Evolutionary conservation across 37 sponge, comb jelly and placozoan genomes (phyloP).

Genomic region (Ianthella basta): DNA sequence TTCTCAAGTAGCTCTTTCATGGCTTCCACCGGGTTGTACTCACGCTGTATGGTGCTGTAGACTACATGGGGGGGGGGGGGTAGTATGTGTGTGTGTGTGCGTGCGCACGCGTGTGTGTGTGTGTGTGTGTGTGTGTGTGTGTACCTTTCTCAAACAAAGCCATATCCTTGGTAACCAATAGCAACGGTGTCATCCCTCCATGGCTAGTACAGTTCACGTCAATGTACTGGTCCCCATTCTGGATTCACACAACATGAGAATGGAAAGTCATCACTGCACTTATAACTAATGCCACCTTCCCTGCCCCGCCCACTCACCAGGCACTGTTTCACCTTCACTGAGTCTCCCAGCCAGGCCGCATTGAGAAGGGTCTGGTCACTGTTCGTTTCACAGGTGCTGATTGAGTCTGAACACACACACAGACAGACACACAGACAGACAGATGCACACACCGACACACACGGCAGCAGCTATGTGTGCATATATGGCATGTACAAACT

Average conservation of each 20-base stretch:
- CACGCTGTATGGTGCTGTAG: conserved; percentile 64
- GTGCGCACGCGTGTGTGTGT: background rate
- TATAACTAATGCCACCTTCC: background rate
- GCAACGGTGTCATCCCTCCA: conserved; percentile 84
- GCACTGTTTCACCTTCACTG: conserved; percentile 59
- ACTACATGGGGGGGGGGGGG: conserved; percentile 50
- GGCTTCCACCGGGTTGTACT: conserved; percentile 84
- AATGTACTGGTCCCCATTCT: conserved; percentile 59
- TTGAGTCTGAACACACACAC: background rate
- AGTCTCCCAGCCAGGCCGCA: conserved; percentile 85
- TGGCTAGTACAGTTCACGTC: conserved; percentile 83
- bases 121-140: background rate
- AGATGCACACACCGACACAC: too few relatives aligned
- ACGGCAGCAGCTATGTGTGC: too few relatives aligned
- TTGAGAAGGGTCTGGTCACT: conserved; percentile 62
- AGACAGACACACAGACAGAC: background rate
- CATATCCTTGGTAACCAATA: conserved; percentile 87
- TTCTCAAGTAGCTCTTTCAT: conserved; percentile 69
- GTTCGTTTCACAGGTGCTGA: background rate
- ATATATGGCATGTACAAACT: too few relatives aligned
- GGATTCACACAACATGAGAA: conserved; percentile 30
- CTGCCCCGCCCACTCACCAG: conserved; percentile 42
- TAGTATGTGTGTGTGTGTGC: background rate
- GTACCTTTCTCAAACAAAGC: conserved; percentile 78
- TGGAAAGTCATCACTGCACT: too few relatives aligned